Base-by-base conservation (phyloP, 2,797 vertebrate species). In the Halcyon badia region DNA sequence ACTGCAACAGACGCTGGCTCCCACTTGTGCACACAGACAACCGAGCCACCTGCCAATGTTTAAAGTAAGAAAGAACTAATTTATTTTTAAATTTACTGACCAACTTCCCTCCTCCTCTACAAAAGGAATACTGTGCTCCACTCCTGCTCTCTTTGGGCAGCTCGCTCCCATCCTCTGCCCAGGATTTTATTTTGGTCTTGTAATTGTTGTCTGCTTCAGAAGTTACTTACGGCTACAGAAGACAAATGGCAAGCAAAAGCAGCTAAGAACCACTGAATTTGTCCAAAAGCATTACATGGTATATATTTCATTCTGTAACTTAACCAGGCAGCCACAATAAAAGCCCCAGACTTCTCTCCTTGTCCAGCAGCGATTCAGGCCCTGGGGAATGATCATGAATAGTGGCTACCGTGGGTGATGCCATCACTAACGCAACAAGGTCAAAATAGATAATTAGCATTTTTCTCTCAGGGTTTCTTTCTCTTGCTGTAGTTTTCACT, bases 231-330 rank as follows among this genome's bases (percentile, higher is more conserved):
- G 90, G 80, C 83, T 64, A 89, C 64, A 68, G 25, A 94, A 96
- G 83, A 95, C 56, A 95, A 95, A 97, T 10, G 20, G 70, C 76
- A 83, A 18, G 46, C 70, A 85, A 94, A 88, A 68, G 51, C 49
- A 85, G 49, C 92, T 90, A 80, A 79, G 42, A 93, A 81, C 25
- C 75, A 87, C 85, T 89, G 78, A 93, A 86, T 94, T 94, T 90
- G 90, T 91, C 85, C 83, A 72, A 92, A 92, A 91, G 88, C 92
- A 95, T 94, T 94, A 93, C 78, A 95, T 69, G 91, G 94, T 82
- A 90, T 91, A 82, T 93, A 91, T 97, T 97, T 97, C 95, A 97
- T 83, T 66, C 90, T 86, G 94, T 86, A 94, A 84, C 88, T 95
- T 95, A 94, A 95, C 89, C 64, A 94, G 81, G 83, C 91, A 97